phyloP scores from a whole-genome alignment of 2,888 invertebrate species.

The Drosophila neutralis region DNA sequence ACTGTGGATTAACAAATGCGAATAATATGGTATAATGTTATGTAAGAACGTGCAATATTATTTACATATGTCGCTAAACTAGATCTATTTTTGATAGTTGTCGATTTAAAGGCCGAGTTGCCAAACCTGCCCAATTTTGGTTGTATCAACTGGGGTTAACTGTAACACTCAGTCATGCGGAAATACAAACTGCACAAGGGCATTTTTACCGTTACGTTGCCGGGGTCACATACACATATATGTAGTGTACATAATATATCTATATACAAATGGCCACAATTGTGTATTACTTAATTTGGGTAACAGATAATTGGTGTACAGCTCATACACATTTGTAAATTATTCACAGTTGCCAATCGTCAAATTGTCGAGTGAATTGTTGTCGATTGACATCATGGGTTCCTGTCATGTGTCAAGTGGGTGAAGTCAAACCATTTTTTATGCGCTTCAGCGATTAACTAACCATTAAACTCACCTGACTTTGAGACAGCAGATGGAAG shows the following conservation, averaged over 20 bases:
- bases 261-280: conserved; percentile 42
- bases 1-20: not conserved
- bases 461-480: conserved; percentile 75
- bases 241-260: not conserved
- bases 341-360: conserved; percentile 71
- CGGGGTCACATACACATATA: conserved; percentile 41
- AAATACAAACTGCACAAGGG: conserved; percentile 72
- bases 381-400: conserved; percentile 68
- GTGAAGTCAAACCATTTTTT: conserved; percentile 31
- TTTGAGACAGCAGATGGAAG: conserved; percentile 70
- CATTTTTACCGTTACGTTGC: conserved; percentile 59
- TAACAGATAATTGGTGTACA: conserved; percentile 59
- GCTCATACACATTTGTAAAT: conserved; percentile 61
- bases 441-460: not conserved
- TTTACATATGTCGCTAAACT: not conserved
- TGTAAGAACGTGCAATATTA: not conserved
- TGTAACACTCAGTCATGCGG: conserved; percentile 81
- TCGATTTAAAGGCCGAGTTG: conserved; percentile 16
- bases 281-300: conserved; percentile 63
- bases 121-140: conserved; percentile 31
- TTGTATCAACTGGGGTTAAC: conserved; percentile 40
- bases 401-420: conserved; percentile 62
- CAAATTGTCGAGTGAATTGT: conserved; percentile 56
- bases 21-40: not conserved
- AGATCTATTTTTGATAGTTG: not conserved